A percentile compares a stretch with the other conserved stretches of the same genome.
Conservation (phyloP, 2,797 vertebrate genomes). For the Novumbra hubbsi region DNA sequence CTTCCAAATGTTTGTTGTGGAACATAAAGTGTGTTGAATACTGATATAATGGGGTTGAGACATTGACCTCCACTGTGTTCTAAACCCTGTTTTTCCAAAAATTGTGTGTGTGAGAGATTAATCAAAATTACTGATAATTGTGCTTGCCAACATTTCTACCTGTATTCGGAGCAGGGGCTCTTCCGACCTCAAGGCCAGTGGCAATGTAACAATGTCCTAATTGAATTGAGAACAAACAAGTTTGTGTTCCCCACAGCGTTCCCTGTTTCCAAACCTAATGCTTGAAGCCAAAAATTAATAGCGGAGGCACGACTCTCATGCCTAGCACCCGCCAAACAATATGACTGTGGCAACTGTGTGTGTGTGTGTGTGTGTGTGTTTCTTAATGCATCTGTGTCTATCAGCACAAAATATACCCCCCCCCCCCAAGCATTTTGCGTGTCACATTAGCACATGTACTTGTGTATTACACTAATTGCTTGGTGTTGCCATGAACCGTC, state of each 20-base stretch:
- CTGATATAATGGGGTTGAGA: slow-evolving; percentile 16
- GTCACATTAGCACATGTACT: slow-evolving; percentile 24
- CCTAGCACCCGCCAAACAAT: slow-evolving; percentile 38
- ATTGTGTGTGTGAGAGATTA: slow-evolving; percentile 37
- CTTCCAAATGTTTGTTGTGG: slow-evolving; percentile 13
- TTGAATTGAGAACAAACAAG: slow-evolving; percentile 55
- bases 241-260: slow-evolving; percentile 54
- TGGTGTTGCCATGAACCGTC: slow-evolving; percentile 50
- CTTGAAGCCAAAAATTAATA: slow-evolving; percentile 71
- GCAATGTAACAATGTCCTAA: slow-evolving; percentile 53
- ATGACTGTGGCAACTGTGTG: slow-evolving; percentile 4
- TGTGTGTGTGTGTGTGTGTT: too few species aligned
- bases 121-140: slow-evolving; percentile 24
- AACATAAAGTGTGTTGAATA: slow-evolving; percentile 23
- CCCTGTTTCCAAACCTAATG: slow-evolving; percentile 47
- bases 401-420: slow-evolving; percentile 17
- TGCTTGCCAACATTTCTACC: slow-evolving; percentile 22
- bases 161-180: slow-evolving; percentile 34
- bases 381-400: too few species aligned
- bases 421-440: slow-evolving; percentile 25
- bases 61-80: slow-evolving; percentile 1
- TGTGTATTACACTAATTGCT: slow-evolving; percentile 42
- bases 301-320: slow-evolving; percentile 3
- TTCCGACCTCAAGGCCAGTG: slow-evolving; percentile 49
- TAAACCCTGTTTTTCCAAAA: slow-evolving; percentile 47